Base-by-base conservation (phyloP, 1,140 invertebrate species). In the Prorops nasuta region DNA sequence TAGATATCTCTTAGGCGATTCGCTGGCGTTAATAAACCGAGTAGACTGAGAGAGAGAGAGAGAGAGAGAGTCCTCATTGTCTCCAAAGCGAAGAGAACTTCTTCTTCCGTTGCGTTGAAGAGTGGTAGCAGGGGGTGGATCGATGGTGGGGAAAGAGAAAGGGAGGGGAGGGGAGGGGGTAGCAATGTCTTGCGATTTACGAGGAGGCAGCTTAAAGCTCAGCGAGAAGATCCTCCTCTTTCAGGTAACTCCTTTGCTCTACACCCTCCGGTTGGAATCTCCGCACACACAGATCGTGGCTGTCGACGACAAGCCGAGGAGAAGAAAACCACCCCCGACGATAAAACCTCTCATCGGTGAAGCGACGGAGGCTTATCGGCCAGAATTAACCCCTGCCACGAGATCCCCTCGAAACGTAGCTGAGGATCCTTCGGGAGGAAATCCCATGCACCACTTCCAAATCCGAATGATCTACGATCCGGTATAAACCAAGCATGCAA, bases 21-120 rank as follows among this genome's bases (percentile, higher is more conserved):
- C 58, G 38, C 45, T 44, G 56, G 51, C 56, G 41, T 60, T 42
- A 31, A 51, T 48, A 47, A 12, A 15, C 32, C 17, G 17, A 14
- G 40, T 32, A 18, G 14, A 24, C 39, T 24, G 28, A 37, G 19
- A 18, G 14, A 19, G 14, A 42, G 15, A 47, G 3, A 42, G 9
- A 15, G 4, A 17, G 8, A 22, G 12, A 3, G n/a, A 41, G 38
- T 22, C 16, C 31, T 24, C 41, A 10, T 4, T n/a, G 28, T 9
- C 16, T 49, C 45, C 52, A 59, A 60, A 36, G 44, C 56, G 49
- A 56, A 42, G 46, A 56, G 37, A 58, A 59, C 57, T 58, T 58
- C 51, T 53, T 53, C 55, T 41, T 49, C 45, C 31, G 55, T 59
- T 50, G 56, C 32, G 32, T 14, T 54, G 46, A 34, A 58, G 54